Percentiles rank a stretch among this genome's conserved stretches.
Conservation (phyloP, 2,888 invertebrate species). For the Stenodema calcarata region DNA sequence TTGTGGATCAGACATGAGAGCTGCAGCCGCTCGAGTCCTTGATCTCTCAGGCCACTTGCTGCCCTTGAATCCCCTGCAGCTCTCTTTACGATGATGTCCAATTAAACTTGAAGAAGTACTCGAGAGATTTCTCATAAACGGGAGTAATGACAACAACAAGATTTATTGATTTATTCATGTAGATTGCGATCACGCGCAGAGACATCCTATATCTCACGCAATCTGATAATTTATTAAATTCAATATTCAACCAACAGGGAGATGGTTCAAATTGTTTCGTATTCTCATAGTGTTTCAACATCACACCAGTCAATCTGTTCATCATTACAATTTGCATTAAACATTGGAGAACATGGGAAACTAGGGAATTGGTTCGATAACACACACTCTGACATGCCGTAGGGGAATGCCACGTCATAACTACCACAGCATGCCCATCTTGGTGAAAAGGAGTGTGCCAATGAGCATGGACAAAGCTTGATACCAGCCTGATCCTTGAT, state of each 20-base stretch:
- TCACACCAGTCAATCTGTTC: too few relatives aligned
- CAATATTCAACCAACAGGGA: background rate
- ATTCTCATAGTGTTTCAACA: too few relatives aligned
- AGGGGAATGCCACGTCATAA: too few relatives aligned
- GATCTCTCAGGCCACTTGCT: background rate
- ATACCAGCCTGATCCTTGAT: too few relatives aligned
- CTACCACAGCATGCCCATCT: too few relatives aligned
- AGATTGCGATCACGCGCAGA: background rate
- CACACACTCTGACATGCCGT: too few relatives aligned
- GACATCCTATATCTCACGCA: background rate
- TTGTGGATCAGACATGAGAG: background rate
- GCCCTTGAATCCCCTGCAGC: background rate
- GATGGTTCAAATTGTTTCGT: background rate
- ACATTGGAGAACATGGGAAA: too few relatives aligned
- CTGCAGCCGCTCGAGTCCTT: constrained; percentile 1
- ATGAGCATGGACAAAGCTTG: too few relatives aligned
- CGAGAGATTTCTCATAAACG: background rate
- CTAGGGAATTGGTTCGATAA: too few relatives aligned
- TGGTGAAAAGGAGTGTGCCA: too few relatives aligned
- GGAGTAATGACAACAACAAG: background rate
- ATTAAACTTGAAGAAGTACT: background rate
- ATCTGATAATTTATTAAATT: background rate
- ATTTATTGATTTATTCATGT: background rate
- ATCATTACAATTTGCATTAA: too few relatives aligned
- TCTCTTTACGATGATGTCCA: background rate